Evolutionary conservation across 2,113 vertebrate genomes (phyloP), one percentile per base, ranked within the genome.

Genomic region (Stomatorhinus ivindoensis): DNA sequence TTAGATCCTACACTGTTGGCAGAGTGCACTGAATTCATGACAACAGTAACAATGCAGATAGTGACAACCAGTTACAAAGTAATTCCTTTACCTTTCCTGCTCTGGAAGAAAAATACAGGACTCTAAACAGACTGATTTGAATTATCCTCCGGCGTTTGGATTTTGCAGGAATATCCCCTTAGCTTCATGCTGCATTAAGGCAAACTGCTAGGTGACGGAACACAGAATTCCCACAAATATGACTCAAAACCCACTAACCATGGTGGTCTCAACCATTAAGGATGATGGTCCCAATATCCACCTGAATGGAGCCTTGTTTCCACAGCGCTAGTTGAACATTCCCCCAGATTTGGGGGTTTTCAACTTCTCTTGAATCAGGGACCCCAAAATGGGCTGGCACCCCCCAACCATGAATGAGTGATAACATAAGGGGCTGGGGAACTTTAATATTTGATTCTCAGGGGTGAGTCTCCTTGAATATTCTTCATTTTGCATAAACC

Each of bases 181-280:
- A 83, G 47, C 88, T 87, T 92, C 87, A 88, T 88, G 76, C 92
- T 89, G 89, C 58, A 76, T 92, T 94, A 95, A 95, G 94, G 94
- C 93, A 95, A 94, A 92, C 55, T 42, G 27, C 87, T 90, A 87
- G 48, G 58, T 76, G 58, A 86, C 51, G 47, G 39, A 46, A 48
- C 88, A 87, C 83, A 46, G 24, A 90, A 82, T 88, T 65, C 87
- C 24, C 88, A 89, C 87, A 87, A 87, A 84, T 73, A 9, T 42
- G 51, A 76, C 89, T 53, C 31, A 47, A 89, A 88, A 87, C 55
- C 58, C 42, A 69, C 2, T 69, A 48, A 51, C 85, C 44, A 89
- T 27, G 31, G 27, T 80, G 13, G 39, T 87, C 50, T 44, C 82
- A 21, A 84, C 24, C 7, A n/a, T n/a, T n/a, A n/a, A 87, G 47